phyloP scores from a whole-genome alignment of 2,888 invertebrate species.

The Sinohyriopsis cumingii region DNA sequence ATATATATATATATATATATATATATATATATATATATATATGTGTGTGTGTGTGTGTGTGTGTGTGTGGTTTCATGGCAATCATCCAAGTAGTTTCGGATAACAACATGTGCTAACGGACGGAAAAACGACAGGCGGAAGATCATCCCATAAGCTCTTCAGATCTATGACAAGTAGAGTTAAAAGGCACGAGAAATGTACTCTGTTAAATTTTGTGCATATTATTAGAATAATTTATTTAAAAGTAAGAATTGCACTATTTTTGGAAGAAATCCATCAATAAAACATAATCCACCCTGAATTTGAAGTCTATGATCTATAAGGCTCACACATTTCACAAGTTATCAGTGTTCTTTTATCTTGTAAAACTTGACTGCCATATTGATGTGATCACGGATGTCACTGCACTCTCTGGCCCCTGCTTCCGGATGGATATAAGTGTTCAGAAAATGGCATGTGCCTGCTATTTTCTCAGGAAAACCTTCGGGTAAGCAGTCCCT shows the following conservation, averaged over 20 bases:
- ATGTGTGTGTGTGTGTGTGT: too few relatives aligned
- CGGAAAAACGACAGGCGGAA: too few relatives aligned
- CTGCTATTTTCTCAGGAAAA: constrained; percentile 51
- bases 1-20: too few relatives aligned
- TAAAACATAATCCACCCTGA: constrained; percentile 1
- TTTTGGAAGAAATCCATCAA: not conserved
- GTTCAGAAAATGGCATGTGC: constrained; percentile 58
- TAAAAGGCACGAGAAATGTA: not conserved
- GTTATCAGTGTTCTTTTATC: constrained; percentile 13
- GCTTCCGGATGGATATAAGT: constrained; percentile 51
- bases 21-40: too few relatives aligned
- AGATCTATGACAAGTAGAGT: too few relatives aligned
- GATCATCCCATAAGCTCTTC: too few relatives aligned
- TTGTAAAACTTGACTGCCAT: constrained; percentile 42
- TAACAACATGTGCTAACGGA: too few relatives aligned
- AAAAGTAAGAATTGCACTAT: constrained; percentile 5
- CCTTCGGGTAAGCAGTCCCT: constrained; percentile 55
- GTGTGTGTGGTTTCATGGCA: too few relatives aligned
- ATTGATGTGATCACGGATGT: constrained; percentile 47
- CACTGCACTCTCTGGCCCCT: constrained; percentile 15
- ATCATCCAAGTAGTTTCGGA: too few relatives aligned
- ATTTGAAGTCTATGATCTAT: too few relatives aligned
- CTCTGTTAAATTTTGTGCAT: not conserved
- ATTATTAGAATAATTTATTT: not conserved
- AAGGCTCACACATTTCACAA: too few relatives aligned